Evolutionary conservation across 2,113 vertebrate genomes (phyloP).

Genomic region (Perca fluviatilis): DNA sequence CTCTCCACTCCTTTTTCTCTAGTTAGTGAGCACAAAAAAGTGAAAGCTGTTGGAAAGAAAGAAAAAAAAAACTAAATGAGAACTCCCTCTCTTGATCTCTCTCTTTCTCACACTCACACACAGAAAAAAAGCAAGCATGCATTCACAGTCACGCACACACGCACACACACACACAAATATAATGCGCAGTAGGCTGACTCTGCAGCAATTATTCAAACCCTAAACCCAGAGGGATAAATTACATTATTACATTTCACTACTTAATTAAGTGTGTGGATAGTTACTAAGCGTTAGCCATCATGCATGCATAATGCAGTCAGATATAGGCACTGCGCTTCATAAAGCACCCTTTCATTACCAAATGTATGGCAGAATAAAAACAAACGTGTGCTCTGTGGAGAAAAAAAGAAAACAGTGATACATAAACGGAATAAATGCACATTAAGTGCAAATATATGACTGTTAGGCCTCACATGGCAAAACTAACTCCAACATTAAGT

Average conservation of each 20-base stretch:
- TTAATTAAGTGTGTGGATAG: constrained; percentile 79
- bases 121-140: too few relatives aligned
- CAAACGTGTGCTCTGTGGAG: constrained; percentile 27
- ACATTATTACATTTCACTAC: constrained; percentile 81
- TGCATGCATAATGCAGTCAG: constrained; percentile 72
- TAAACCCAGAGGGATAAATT: constrained; percentile 79
- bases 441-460: constrained; percentile 24
- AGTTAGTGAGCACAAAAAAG: constrained; percentile 80
- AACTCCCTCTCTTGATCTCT: constrained; percentile 73
- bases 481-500: constrained; percentile 41
- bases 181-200: constrained; percentile 76
- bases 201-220: constrained; percentile 80
- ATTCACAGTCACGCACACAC: background rate
- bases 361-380: constrained; percentile 46
- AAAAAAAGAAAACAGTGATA: background rate
- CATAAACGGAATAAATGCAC: constrained; percentile 8
- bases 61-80: constrained; percentile 67
- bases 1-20: constrained; percentile 68
- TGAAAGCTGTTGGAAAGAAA: constrained; percentile 76
- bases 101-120: too few relatives aligned
- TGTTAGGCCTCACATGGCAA: constrained; percentile 16
- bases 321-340: constrained; percentile 64
- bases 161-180: constrained; percentile 39
- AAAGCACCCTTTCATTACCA: constrained; percentile 63
- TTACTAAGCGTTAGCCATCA: constrained; percentile 74